phyloP scores from a whole-genome alignment of 1,140 invertebrate species.

The Piezodorus guildinii region DNA sequence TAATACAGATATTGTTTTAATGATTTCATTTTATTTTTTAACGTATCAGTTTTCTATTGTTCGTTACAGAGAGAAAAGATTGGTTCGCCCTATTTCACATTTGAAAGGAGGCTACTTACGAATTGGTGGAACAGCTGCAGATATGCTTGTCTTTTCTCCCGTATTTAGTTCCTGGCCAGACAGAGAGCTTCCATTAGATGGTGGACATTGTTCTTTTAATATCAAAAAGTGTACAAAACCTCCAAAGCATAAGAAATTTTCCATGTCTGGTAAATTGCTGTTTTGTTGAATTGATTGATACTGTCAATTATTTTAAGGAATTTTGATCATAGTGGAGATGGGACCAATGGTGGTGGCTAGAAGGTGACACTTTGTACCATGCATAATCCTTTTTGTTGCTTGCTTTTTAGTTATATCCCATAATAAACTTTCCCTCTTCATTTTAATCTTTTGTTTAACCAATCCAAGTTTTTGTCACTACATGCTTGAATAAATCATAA shows the following conservation, averaged over 20 bases:
- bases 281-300: neutral
- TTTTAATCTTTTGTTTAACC: neutral
- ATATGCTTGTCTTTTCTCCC: conserved; percentile 15
- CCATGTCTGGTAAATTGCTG: conserved; percentile 17
- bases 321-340: too few relatives aligned
- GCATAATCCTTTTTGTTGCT: too few relatives aligned
- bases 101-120: conserved; percentile 20
- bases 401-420: neutral
- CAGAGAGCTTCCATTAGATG: conserved; percentile 9
- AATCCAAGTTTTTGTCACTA: too few relatives aligned
- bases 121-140: conserved; percentile 19
- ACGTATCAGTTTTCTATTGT: neutral
- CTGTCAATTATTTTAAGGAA: too few relatives aligned
- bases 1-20: neutral
- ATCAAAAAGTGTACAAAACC: neutral
- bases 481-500: too few relatives aligned
- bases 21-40: neutral
- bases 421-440: neutral
- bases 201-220: conserved; percentile 14
- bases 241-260: conserved; percentile 10
- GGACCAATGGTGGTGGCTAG: too few relatives aligned
- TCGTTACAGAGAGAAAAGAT: conserved; percentile 13
- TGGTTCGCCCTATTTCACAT: conserved; percentile 9
- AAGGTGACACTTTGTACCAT: too few relatives aligned
- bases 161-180: neutral